Evolutionary conservation across 2,888 invertebrate genomes (phyloP).

Genomic region (Anarsia innoxiella): DNA sequence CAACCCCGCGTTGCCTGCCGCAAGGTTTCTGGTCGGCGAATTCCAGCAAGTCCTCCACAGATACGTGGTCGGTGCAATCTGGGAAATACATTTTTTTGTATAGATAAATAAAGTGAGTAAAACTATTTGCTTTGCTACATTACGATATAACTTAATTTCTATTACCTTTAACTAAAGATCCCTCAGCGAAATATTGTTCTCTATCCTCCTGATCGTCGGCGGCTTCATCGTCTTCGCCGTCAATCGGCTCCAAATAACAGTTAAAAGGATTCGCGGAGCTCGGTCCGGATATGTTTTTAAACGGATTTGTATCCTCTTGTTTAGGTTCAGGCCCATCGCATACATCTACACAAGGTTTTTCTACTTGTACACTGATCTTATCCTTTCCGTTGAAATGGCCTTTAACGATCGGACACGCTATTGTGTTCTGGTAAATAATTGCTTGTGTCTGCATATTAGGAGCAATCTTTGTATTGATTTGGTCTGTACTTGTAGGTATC

Average conservation of each 20-base stretch:
- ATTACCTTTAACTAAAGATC: constrained; percentile 45
- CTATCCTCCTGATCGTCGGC: constrained; percentile 18
- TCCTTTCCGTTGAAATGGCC: constrained; percentile 9
- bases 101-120: too few species aligned
- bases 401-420: constrained; percentile 20
- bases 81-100: too few species aligned
- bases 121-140: too few species aligned
- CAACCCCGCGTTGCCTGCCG: constrained; percentile 87
- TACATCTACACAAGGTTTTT: constrained; percentile 29
- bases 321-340: constrained; percentile 32
- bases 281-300: constrained; percentile 25
- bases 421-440: constrained; percentile 53
- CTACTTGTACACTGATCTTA: background rate
- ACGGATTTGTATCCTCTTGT: constrained; percentile 43
- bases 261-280: constrained; percentile 39
- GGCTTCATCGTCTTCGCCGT: constrained; percentile 6
- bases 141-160: background rate
- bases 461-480: constrained; percentile 8
- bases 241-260: constrained; percentile 23
- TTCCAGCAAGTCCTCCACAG: constrained; percentile 92
- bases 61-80: constrained; percentile 84
- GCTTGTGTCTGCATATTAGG: constrained; percentile 13
- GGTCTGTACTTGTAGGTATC: constrained; percentile 22
- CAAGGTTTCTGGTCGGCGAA: constrained; percentile 90
- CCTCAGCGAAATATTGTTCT: constrained; percentile 34